These are phyloP conservation scores for Acrocephalus arundinaceus DNA, from an alignment of 2,113 vertebrate species.

Conservation along the genomic window DNA sequence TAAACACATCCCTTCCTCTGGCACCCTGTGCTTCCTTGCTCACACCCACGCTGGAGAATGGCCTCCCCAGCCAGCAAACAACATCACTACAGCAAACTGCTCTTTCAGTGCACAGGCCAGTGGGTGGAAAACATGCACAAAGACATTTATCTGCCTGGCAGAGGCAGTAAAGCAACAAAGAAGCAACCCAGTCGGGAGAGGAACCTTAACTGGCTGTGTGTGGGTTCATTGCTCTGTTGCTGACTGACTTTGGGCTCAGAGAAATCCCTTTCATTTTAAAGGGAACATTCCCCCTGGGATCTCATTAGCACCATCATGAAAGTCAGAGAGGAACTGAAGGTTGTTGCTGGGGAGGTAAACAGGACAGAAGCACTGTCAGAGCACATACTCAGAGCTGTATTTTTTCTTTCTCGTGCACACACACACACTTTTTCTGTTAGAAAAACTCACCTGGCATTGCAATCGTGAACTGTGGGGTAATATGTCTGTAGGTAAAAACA, in stretches of 20 bases:
- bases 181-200: background rate
- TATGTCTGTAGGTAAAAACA: background rate
- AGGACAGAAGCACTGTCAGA: background rate
- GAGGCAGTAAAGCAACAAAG: background rate
- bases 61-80: background rate
- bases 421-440: background rate
- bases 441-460: background rate
- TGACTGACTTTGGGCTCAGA: background rate
- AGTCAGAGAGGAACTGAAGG: background rate
- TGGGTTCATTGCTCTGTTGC: background rate
- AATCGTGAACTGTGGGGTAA: background rate
- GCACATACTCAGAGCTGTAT: background rate
- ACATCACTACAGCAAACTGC: background rate
- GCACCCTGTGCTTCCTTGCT: background rate
- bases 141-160: background rate
- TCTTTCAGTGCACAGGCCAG: background rate
- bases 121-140: background rate
- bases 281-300: background rate
- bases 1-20: background rate
- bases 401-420: background rate
- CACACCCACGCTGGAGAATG: background rate
- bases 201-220: background rate
- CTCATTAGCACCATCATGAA: background rate
- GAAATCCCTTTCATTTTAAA: background rate
- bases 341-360: background rate